Evolutionary conservation across 92 coral and sea anemone genomes (phyloP).

Genomic region (Anthopleura xanthogrammica): DNA sequence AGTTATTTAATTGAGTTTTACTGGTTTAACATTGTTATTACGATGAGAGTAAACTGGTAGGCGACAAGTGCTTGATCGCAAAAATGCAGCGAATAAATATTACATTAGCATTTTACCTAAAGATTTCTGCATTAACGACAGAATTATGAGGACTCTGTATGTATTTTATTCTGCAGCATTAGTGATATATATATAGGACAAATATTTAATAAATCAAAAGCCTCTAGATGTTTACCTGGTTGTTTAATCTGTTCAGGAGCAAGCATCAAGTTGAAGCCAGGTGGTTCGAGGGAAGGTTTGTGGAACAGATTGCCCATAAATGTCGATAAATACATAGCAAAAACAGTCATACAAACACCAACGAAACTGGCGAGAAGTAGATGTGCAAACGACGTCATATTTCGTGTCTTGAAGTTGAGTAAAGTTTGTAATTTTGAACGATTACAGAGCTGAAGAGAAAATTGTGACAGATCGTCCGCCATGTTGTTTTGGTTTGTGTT

Average conservation of each 20-base stretch:
- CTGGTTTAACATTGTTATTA: slow-evolving; percentile 1
- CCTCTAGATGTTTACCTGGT: slow-evolving; percentile 42
- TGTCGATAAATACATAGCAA: slow-evolving; percentile 74
- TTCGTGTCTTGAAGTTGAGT: slow-evolving; percentile 33
- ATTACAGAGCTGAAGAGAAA: slow-evolving; percentile 69
- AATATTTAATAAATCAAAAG: neutral
- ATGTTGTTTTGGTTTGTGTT: slow-evolving; percentile 63
- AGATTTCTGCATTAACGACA: neutral
- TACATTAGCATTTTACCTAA: neutral
- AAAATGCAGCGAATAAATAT: neutral
- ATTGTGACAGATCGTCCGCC: slow-evolving; percentile 85
- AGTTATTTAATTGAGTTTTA: neutral
- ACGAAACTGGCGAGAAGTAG: slow-evolving; percentile 70
- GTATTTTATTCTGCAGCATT: neutral
- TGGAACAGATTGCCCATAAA: slow-evolving; percentile 54
- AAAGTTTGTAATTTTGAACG: slow-evolving; percentile 57
- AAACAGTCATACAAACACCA: slow-evolving; percentile 76
- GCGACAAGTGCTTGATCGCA: neutral
- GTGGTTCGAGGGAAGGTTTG: slow-evolving; percentile 67
- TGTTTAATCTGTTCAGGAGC: slow-evolving; percentile 55
- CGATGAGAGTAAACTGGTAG: neutral
- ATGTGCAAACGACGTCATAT: slow-evolving; percentile 54
- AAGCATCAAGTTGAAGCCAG: slow-evolving; percentile 71
- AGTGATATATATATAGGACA: neutral
- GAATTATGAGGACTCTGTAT: neutral